Evolutionary conservation across 1,140 invertebrate species (phyloP).

Genomic region (Brachionus asplanchnoidis): DNA sequence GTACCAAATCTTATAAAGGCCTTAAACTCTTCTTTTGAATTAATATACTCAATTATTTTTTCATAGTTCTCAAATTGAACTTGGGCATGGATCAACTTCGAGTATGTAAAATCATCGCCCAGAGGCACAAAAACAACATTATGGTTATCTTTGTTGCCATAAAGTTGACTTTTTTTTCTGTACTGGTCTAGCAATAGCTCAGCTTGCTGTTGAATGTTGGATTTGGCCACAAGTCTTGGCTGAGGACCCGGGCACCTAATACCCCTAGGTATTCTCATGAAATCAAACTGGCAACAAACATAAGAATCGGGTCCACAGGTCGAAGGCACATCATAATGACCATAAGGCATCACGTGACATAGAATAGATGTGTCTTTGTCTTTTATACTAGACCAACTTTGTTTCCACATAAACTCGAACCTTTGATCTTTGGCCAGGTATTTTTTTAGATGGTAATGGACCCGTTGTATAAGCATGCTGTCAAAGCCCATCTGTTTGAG

Average conservation of each 20-base stretch:
- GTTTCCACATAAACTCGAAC: constrained; percentile 88
- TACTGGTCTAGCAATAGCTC: constrained; percentile 84
- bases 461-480: constrained; percentile 82
- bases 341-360: constrained; percentile 97
- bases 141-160: constrained; percentile 57
- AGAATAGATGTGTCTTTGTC: constrained; percentile 62
- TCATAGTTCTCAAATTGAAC: constrained; percentile 87
- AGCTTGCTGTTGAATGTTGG: constrained; percentile 78
- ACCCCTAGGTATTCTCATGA: constrained; percentile 74
- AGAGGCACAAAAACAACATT: constrained; percentile 82
- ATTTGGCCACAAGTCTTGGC: constrained; percentile 71
- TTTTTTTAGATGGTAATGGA: constrained; percentile 93
- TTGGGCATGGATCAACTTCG: constrained; percentile 85
- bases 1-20: constrained; percentile 83
- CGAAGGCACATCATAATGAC: constrained; percentile 94
- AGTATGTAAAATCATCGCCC: constrained; percentile 94
- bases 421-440: constrained; percentile 72
- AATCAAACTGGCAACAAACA: constrained; percentile 96
- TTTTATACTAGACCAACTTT: constrained; percentile 56
- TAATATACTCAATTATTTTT: constrained; percentile 86
- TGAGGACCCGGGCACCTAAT: constrained; percentile 75
- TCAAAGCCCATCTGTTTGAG: constrained; percentile 76
- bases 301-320: constrained; percentile 96
- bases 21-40: constrained; percentile 68
- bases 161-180: constrained; percentile 87